Conservation (phyloP, 2,888 invertebrate species). For the Thecophora atra region DNA sequence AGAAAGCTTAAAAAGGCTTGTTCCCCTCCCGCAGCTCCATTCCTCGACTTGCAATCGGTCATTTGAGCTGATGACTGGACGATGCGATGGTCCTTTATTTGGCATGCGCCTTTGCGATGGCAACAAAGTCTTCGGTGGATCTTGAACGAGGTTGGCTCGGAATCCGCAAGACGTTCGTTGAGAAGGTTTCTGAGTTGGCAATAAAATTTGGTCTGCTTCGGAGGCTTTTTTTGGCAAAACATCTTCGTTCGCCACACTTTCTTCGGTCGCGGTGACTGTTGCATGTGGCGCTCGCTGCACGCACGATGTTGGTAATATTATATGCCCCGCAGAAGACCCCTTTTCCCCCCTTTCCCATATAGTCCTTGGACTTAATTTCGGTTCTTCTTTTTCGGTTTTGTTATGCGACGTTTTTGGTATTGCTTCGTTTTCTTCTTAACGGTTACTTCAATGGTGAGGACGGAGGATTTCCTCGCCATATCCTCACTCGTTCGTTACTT, state of each 20-base stretch:
- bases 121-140: background rate
- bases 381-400: background rate
- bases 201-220: background rate
- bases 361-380: conserved; percentile 30
- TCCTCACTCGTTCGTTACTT: background rate
- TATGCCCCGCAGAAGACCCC: background rate
- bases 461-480: background rate
- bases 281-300: conserved; percentile 9
- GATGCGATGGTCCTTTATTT: conserved; percentile 15
- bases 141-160: background rate
- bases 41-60: background rate
- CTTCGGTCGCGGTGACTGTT: background rate
- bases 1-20: no score
- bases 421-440: background rate
- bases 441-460: background rate
- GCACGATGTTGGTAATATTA: background rate
- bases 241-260: background rate
- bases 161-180: background rate
- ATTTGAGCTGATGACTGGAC: conserved; percentile 11
- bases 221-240: background rate
- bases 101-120: conserved; percentile 6
- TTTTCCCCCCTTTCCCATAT: background rate
- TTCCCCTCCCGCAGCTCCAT: background rate
- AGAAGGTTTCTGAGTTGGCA: background rate
- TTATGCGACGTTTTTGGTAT: background rate